phyloP scores from a whole-genome alignment of 2,797 vertebrate genomes.

The Cichlasoma orientale region DNA sequence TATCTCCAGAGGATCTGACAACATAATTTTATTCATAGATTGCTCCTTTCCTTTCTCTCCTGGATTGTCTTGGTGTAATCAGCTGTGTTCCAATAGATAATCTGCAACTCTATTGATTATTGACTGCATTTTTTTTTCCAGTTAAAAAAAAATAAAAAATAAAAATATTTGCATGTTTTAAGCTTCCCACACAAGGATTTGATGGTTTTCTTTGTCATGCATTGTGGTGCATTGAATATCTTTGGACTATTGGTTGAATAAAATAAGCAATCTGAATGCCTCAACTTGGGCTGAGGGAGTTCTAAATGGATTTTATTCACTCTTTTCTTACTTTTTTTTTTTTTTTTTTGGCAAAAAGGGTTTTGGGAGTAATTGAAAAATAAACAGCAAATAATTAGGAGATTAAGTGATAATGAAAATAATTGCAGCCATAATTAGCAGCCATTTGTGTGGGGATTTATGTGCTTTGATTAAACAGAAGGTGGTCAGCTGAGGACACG shows the following conservation, averaged over 20 bases:
- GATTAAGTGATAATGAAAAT: slow-evolving; percentile 20
- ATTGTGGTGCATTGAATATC: background rate
- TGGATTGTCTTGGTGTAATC: background rate
- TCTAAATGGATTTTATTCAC: background rate
- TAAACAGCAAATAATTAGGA: slow-evolving; percentile 4
- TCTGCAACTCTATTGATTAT: slow-evolving; percentile 1
- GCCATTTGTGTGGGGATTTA: slow-evolving; percentile 28
- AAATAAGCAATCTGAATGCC: background rate
- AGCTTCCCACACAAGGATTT: background rate
- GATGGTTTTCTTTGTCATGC: background rate
- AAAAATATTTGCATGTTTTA: background rate
- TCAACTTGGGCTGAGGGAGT: background rate
- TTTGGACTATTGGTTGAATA: background rate
- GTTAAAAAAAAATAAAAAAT: background rate
- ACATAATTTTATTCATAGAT: background rate
- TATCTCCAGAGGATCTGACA: background rate
- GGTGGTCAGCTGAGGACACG: slow-evolving; percentile 4
- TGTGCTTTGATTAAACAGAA: slow-evolving; percentile 6
- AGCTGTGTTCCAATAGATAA: background rate
- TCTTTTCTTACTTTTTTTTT: background rate
- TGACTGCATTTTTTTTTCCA: background rate
- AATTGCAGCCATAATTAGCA: slow-evolving; percentile 38
- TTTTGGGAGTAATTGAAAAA: slow-evolving; percentile 5
- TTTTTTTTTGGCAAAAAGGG: background rate
- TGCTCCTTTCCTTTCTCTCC: background rate